phyloP scores from a whole-genome alignment of 2,797 vertebrate species.

The Picus viridis region DNA sequence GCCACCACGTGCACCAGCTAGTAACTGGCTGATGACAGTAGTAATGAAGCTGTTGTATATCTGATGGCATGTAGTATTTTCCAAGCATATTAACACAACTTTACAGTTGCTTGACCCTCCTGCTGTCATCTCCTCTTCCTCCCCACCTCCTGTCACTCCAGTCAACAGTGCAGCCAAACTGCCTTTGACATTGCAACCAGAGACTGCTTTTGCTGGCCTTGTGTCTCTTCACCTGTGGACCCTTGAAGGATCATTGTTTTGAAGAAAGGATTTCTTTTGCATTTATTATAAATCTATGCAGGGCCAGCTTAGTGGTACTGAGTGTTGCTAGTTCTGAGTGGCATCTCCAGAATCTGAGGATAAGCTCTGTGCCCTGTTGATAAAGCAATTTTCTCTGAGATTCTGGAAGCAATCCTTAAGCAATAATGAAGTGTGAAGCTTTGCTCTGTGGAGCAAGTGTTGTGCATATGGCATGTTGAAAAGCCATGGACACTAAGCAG shows the following conservation, averaged over 20 bases:
- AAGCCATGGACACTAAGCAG: not conserved
- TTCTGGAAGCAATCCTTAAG: not conserved
- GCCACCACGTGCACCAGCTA: not conserved
- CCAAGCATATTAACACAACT: conserved; percentile 7
- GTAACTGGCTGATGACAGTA: not conserved
- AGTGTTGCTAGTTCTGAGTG: not conserved
- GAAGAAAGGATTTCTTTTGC: not conserved
- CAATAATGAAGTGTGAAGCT: not conserved
- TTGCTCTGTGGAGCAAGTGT: not conserved
- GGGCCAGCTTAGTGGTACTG: not conserved
- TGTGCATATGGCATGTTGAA: not conserved
- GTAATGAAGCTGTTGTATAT: fast-evolving
- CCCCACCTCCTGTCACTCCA: not conserved
- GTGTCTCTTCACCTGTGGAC: not conserved
- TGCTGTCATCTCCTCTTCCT: not conserved
- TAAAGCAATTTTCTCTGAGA: not conserved
- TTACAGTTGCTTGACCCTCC: not conserved
- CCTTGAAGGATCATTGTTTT: not conserved
- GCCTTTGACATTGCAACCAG: not conserved
- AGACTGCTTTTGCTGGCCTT: conserved; percentile 15
- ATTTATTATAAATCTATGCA: not conserved
- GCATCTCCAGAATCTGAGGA: not conserved
- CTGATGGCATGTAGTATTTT: not conserved
- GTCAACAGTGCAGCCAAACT: not conserved
- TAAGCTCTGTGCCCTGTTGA: not conserved